Percentiles rank a stretch among this genome's conserved stretches.
These are phyloP conservation scores for Battus philenor DNA, from an alignment of 1,140 invertebrate species.

Conservation along the genomic window DNA sequence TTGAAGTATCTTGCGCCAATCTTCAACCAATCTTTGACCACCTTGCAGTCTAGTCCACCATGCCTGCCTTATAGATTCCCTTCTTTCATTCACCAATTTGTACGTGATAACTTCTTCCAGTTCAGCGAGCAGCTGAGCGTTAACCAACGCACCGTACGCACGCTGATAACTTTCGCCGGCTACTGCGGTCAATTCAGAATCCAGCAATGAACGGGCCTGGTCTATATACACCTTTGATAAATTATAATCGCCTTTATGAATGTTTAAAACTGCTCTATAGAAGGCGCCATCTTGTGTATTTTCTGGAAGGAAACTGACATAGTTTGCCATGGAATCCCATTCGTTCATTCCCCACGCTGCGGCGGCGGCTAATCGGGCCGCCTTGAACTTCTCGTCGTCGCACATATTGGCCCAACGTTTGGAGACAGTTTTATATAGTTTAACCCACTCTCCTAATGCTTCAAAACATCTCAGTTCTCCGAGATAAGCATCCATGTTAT, in stretches of 20 bases:
- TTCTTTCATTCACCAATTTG: conserved; percentile 92
- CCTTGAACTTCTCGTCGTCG: conserved; percentile 85
- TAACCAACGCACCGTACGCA: conserved; percentile 97
- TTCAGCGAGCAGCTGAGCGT: conserved; percentile 97
- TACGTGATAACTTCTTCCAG: conserved; percentile 98
- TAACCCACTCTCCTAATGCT: conserved; percentile 97
- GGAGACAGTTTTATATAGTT: conserved; percentile 85
- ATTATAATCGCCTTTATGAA: conserved; percentile 91
- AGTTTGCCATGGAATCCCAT: conserved; percentile 95
- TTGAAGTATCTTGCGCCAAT: conserved; percentile 98
- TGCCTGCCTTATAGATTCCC: conserved; percentile 89
- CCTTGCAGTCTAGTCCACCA: conserved; percentile 98
- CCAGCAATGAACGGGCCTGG: conserved; percentile 92
- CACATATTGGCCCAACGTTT: conserved; percentile 84
- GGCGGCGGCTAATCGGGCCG: conserved; percentile 94
- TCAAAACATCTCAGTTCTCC: conserved; percentile 98
- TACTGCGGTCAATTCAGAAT: conserved; percentile 97
- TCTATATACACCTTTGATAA: conserved; percentile 88
- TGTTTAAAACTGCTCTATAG: conserved; percentile 94
- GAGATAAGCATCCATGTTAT: conserved; percentile 88
- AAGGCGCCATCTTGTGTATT: conserved; percentile 96
- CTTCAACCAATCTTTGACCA: conserved; percentile 95
- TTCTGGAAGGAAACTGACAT: conserved; percentile 88
- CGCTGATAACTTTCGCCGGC: conserved; percentile 98
- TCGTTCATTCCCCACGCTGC: conserved; percentile 96